Base-by-base conservation (phyloP, 2,797 vertebrate genomes). In the Anguilla anguilla region DNA sequence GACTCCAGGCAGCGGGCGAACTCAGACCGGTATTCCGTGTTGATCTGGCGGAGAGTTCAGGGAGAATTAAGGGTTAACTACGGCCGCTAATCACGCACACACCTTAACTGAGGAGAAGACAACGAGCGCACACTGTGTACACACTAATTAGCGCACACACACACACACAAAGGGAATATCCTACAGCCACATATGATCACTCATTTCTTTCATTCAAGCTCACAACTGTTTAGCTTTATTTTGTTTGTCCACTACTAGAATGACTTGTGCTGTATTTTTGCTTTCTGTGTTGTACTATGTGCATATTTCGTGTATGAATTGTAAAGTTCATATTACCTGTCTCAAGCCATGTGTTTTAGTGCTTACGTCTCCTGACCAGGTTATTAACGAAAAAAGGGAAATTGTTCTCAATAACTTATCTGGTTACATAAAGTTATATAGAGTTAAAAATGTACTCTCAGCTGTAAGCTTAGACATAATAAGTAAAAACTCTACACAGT, bases 1-100 rank as follows among this genome's bases (percentile, higher is more conserved):
- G 97, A 95, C 93, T 98, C 98, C 91, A 98, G 94, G 85, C 97
- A 98, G 88, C 95, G 97, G 0, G 97, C 97, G 0, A 98, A 98
- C 93, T 99, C 97, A 0, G 95, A 95, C 2, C 95, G 93, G 94
- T 96, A 97, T 93, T 99, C 97, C 0, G 97, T 98, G 95, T 97
- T 94, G 93, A 98, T 98, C 97, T 98, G 88, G 61, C 83, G 0
- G 53, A 51, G 89, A 15, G 6, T 10, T 43, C 13, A 28, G 28
- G 19, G 6, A 25, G 7, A 51, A 13, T 49, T 25, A 49, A 51
- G 79, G 43, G 25, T n/a, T n/a, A 46, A 43, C 9, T 82, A 46
- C 51, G 19, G 25, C 22, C 10, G 22, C 6, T 82, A 82, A 49
- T 22, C 22, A 82, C 2, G 35, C 9, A 51, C 13, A 17, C 74